Conservation (phyloP, 2,113 vertebrate species). For the Tetrax tetrax region DNA sequence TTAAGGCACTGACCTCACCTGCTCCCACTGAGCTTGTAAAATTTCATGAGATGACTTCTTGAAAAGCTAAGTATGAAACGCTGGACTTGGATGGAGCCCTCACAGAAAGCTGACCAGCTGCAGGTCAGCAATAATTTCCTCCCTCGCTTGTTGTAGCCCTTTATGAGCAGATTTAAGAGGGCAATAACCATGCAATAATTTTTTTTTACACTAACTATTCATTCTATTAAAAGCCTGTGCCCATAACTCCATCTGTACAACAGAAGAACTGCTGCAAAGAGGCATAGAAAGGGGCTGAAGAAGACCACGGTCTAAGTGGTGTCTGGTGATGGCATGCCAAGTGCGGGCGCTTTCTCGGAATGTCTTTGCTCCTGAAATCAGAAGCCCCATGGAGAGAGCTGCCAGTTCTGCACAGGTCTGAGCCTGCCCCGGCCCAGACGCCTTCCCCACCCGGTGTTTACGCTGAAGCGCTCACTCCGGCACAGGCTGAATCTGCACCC, state of each 20-base stretch:
- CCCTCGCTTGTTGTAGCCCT: not conserved
- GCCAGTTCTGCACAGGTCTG: not conserved
- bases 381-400: not conserved
- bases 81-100: not conserved
- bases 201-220: not conserved
- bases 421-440: slow-evolving; percentile 25
- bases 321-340: not conserved
- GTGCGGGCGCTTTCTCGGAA: not conserved
- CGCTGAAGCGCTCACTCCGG: fast-evolving
- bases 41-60: slow-evolving; percentile 3
- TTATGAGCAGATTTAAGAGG: slow-evolving; percentile 3
- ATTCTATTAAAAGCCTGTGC: not conserved
- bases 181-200: not conserved
- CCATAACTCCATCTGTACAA: not conserved
- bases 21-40: slow-evolving; percentile 1
- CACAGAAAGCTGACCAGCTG: slow-evolving; percentile 14
- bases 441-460: slow-evolving; percentile 57
- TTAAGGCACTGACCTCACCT: not conserved
- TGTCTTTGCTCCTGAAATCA: not conserved
- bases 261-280: not conserved
- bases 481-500: not conserved
- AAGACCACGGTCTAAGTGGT: fast-evolving
- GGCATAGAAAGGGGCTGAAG: not conserved
- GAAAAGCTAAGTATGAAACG: not conserved
- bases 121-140: not conserved